Evolutionary conservation across 1,140 invertebrate genomes (phyloP), one percentile per base, ranked within the genome.

Genomic region (Agrypnia vestita): DNA sequence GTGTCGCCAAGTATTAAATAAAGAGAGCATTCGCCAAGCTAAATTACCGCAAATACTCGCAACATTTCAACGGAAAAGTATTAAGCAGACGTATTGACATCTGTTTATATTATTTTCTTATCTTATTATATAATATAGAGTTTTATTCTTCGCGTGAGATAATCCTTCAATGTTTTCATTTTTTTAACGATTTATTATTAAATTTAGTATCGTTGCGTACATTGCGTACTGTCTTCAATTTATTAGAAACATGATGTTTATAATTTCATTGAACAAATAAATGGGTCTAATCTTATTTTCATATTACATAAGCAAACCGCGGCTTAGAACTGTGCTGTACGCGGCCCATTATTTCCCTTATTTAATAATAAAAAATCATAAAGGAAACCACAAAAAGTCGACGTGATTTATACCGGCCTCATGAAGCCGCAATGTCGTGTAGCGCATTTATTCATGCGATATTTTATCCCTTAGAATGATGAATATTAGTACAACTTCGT

Each of bases 361-460:
- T 71, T 71, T 71, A 71, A 71, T 61, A 71, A 55, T n/a, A 74
- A 74, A 56, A 25, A 43, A 43, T 74, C 51, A 55, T 44, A 74
- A 74, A 74, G 71, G 53, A 74, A 74, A 55, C 71, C 44, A 49
- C 61, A 62, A 76, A 80, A 76, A 73, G 53, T 77, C 80, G 46
- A 51, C 44, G 21, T 78, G 80, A 81, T 81, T 81, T 81, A 81
- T 80, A 79, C 49, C 59, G 74, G 51, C 19, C 53, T 79, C 64
- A 72, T 43, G 35, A 55, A 44, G 76, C 76, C 49, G 11, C 46
- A 67, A 51, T 15, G 74, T 47, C 61, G 17, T 56, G 61, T 55
- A 46, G 55, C 49, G 71, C 77, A 78, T 81, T 81, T 73, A 81
- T 81, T 78, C 61, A 69, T 75, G 56, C 59, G 49, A 71, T 49